A percentile compares a stretch with the other conserved stretches of the same genome.
These are phyloP conservation scores for Crocodylus rhombifer DNA, from an alignment of 2,797 vertebrate genomes.

Conservation along the genomic window DNA sequence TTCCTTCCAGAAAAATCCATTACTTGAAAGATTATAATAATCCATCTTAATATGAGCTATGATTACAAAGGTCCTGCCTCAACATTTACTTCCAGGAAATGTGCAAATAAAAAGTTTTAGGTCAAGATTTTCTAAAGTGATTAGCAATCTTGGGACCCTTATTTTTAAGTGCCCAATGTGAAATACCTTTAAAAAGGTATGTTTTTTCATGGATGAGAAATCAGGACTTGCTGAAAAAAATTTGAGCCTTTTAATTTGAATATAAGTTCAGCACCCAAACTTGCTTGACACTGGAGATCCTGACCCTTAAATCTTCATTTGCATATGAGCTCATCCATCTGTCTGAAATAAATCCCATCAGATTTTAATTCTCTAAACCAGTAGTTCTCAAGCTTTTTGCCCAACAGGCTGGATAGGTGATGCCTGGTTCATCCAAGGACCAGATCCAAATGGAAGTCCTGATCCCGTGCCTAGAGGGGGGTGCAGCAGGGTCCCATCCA, in stretches of 20 bases:
- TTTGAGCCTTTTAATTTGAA: neutral
- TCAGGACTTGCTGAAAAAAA: neutral
- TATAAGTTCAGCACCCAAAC: neutral
- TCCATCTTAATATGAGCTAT: neutral
- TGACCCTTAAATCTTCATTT: neutral
- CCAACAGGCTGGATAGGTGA: too few relatives aligned
- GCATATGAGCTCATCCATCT: constrained; percentile 5
- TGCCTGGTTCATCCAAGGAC: too few relatives aligned
- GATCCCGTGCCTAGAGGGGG: too few relatives aligned
- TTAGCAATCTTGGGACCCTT: rapidly evolving
- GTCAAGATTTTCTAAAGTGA: neutral
- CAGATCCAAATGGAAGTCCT: too few relatives aligned
- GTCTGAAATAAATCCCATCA: neutral
- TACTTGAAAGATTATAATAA: neutral
- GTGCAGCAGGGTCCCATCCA: too few relatives aligned
- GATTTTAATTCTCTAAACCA: neutral
- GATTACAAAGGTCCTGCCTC: neutral
- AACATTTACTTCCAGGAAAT: too few relatives aligned
- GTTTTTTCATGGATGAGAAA: neutral
- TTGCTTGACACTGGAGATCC: neutral
- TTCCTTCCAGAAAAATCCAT: neutral
- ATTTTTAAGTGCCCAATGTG: rapidly evolving
- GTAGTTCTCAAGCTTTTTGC: too few relatives aligned
- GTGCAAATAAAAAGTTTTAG: neutral
- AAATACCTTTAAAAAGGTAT: rapidly evolving